Base-by-base conservation (phyloP, 2,797 vertebrate species). In the Babyrousa celebensis region DNA sequence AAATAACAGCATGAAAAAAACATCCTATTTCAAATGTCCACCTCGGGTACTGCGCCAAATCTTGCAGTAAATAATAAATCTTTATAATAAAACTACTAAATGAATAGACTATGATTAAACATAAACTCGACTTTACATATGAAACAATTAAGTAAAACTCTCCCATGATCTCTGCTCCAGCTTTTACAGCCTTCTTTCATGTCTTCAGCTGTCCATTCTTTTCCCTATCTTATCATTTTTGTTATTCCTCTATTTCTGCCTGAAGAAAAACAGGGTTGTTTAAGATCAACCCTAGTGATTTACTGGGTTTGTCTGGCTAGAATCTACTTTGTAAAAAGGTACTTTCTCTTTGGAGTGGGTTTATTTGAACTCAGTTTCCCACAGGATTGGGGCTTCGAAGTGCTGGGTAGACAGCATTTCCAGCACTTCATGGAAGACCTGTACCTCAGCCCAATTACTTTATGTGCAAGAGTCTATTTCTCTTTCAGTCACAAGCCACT, bases 341-440 rank as follows among this genome's bases (percentile, higher is more conserved):
- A 70, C 23, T 16, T 21, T 21, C 9, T 80, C 40, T 89, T 12
- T 54, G 0, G 0, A 86, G 54, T 86, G 43, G 7, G 4, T 79
- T 43, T 16, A 74, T 43, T 20, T 79, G 16, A 80, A 11, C 4
- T 72, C 3, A 4, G 23, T 65, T 89, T 93, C 54, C 14, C 23
- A 14, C 1, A n/a, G 27, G 36, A 54, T 9, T 25, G 36, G 21
- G 67, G 4, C 6, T 32, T 17, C 29, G 18, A 15, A 9, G 12
- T 54, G 17, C 52, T 75, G 36, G 15, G 17, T 1, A 7, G 10
- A 60, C 1, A 36, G n/a, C 78, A 32, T 84, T 43, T 82, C 54
- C 5, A 80, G 8, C 1, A 40, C 16, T 36, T 18, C 21, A 1
- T 10, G 20, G 12, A 7, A 27, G 1, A n/a, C 5, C 0, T n/a